Base-by-base conservation (phyloP, 2,888 invertebrate species). In the Brachypalpus laphriformis region DNA sequence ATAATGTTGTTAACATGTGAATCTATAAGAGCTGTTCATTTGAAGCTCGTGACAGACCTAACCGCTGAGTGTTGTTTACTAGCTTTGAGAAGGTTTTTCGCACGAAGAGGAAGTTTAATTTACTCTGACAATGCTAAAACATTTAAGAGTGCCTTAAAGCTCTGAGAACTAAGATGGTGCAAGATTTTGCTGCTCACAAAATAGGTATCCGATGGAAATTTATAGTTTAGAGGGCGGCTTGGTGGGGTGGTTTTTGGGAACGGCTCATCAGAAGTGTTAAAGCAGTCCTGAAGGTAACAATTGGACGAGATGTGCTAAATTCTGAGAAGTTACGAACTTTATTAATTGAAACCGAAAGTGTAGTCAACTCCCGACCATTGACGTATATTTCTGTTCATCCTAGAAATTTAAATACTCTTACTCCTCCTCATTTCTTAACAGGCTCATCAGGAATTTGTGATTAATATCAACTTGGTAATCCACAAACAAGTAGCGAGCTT, bases 191-290 rank as follows among this genome's bases (percentile, higher is more conserved):
- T 18, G 42, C 25, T 22, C 1, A 56, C 3, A 9, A n/a, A 68
- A n/a, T n/a, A 9, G 18, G 14, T 5, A 56, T 31, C 5, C n/a
- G 22, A 20, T 65, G 49, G 40, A 77, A 25, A 25, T 25, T 25
- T 25, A 25, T 25, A 25, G 25, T 25, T 25, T 2, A 25, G 5
- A 25, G 25, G 25, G 25, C 25, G 25, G 5, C 25, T 25, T 3
- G 2, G 25, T 87, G 82, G 87, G 77, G 75, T 14, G 80, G 77
- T 22, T 85, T 85, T 40, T 40, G 7, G 25, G 25, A 25, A 25
- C 25, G 25, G 5, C 25, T 25, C 25, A 5, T 25, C 5, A 25
- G 77, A 54, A 85, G 66, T 47, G 59, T 81, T 0, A 83, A 83
- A 9, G 42, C 14, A 40, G 65, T 47, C n/a, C 31, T 83, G 8